phyloP scores from a whole-genome alignment of 2,888 invertebrate species.

The Hypsopygia costalis region DNA sequence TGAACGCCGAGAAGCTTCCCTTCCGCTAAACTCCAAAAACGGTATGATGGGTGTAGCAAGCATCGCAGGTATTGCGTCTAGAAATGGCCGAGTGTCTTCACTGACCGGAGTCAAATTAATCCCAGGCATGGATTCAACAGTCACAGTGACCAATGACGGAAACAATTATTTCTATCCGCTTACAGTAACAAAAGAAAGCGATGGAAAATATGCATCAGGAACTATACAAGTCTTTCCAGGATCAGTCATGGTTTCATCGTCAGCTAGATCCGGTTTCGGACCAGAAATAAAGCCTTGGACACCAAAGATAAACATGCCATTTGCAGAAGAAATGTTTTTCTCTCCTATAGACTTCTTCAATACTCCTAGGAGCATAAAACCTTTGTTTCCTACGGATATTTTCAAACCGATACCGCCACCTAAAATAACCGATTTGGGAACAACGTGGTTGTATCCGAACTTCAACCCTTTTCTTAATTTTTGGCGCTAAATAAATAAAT shows the following conservation, averaged over 20 bases:
- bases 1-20: slow-evolving; percentile 11
- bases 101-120: slow-evolving; percentile 45
- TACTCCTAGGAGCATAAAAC: slow-evolving; percentile 27
- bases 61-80: slow-evolving; percentile 42
- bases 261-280: slow-evolving; percentile 33
- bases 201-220: slow-evolving; percentile 39
- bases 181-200: slow-evolving; percentile 36
- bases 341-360: slow-evolving; percentile 28
- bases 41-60: slow-evolving; percentile 44
- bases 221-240: slow-evolving; percentile 46
- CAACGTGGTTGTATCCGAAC: slow-evolving; percentile 40
- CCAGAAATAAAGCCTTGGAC: slow-evolving; percentile 23
- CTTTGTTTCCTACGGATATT: slow-evolving; percentile 34
- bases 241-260: slow-evolving; percentile 44
- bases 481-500: slow-evolving; percentile 31
- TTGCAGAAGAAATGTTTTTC: slow-evolving; percentile 23
- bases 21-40: slow-evolving; percentile 20
- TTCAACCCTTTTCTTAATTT: slow-evolving; percentile 43
- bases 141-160: slow-evolving; percentile 21
- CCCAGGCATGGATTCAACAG: slow-evolving; percentile 27
- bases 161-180: slow-evolving; percentile 25
- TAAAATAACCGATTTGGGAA: slow-evolving; percentile 26
- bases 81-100: slow-evolving; percentile 50
- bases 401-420: slow-evolving; percentile 29
- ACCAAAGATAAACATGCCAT: slow-evolving; percentile 21